Conservation (phyloP, 1,140 invertebrate genomes). For the Hyles euphorbiae region DNA sequence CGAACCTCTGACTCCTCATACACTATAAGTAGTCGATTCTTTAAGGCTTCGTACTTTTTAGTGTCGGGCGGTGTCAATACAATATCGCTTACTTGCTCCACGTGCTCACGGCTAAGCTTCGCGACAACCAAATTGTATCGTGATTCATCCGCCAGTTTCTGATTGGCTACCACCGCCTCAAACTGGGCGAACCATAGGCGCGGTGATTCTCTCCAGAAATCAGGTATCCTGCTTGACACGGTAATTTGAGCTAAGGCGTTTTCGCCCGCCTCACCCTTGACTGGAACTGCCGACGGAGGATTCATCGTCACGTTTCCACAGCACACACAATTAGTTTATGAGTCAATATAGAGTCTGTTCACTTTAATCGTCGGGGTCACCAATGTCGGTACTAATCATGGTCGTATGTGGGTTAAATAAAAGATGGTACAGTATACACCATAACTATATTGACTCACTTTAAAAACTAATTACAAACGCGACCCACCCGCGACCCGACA, state of each 20-base stretch:
- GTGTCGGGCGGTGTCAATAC: constrained; percentile 11
- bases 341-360: too few species aligned
- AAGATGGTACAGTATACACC: too few species aligned
- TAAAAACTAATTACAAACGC: too few species aligned
- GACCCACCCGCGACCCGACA: too few species aligned
- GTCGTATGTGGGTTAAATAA: too few species aligned
- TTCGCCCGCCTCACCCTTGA: too few species aligned
- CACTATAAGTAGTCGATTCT: constrained; percentile 5
- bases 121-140: constrained; percentile 10
- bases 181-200: constrained; percentile 6
- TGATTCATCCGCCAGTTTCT: constrained; percentile 8
- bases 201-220: constrained; percentile 12
- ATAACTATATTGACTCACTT: too few species aligned
- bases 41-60: constrained; percentile 14
- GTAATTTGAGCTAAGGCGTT: not conserved
- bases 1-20: constrained; percentile 18
- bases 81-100: constrained; percentile 16
- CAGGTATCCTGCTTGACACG: constrained; percentile 4
- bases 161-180: not conserved
- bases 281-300: too few species aligned
- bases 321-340: too few species aligned
- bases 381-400: too few species aligned
- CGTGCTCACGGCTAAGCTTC: constrained; percentile 8
- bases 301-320: too few species aligned
- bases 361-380: too few species aligned